Conservation (phyloP, 2,888 invertebrate species). For the Cryptocephalus moraei region DNA sequence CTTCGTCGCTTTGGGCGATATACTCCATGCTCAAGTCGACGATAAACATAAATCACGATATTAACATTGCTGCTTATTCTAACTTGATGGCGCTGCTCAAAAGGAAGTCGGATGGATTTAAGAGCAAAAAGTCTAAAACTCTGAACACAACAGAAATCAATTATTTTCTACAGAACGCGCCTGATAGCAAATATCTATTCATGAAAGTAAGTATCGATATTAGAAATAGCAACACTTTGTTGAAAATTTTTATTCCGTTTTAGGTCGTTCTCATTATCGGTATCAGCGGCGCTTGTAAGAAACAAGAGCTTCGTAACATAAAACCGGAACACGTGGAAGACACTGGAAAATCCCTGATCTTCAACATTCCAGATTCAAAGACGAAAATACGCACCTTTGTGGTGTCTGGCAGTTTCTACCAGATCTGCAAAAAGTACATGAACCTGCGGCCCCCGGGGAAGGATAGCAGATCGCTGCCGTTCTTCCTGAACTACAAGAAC, state of each 20-base stretch:
- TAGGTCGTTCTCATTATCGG: slow-evolving; percentile 1
- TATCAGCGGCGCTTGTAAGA: slow-evolving; percentile 1
- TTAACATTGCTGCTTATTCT: slow-evolving; percentile 1
- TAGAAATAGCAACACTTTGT: too few relatives aligned
- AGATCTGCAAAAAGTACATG: slow-evolving; percentile 9
- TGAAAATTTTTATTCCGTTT: background rate
- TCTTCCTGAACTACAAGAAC: slow-evolving; percentile 13
- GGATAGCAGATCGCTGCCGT: slow-evolving; percentile 2
- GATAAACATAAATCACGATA: slow-evolving; percentile 3
- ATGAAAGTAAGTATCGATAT: background rate
- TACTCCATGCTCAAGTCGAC: slow-evolving; percentile 2
- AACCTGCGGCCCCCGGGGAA: slow-evolving; percentile 8
- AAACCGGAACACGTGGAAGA: background rate
- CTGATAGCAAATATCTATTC: background rate
- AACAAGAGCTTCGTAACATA: background rate
- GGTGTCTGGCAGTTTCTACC: slow-evolving; percentile 7
- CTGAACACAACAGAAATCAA: background rate
- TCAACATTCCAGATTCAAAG: slow-evolving; percentile 10
- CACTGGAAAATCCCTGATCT: slow-evolving; percentile 7
- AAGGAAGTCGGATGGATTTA: slow-evolving; percentile 1
- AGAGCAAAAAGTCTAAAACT: background rate
- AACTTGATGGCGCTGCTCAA: background rate
- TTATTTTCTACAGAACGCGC: slow-evolving; percentile 2
- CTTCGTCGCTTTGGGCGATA: slow-evolving; percentile 2
- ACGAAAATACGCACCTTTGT: slow-evolving; percentile 10